A percentile compares a stretch with the other conserved stretches of the same genome.
Conservation (phyloP, 2,113 vertebrate genomes). For the Sialia sialis region DNA sequence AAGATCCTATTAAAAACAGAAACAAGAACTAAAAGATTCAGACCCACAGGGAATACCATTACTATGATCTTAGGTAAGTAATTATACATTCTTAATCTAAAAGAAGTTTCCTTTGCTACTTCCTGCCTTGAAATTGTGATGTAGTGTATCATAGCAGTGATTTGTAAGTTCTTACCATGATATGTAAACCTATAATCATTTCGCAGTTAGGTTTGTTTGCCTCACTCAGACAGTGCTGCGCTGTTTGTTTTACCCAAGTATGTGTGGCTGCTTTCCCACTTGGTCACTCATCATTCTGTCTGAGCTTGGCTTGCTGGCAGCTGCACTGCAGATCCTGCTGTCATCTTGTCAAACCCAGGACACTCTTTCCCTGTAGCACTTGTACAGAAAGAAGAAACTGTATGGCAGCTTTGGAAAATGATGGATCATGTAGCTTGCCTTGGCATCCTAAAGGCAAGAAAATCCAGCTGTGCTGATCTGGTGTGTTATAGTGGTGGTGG, state of each 20-base stretch:
- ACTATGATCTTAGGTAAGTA: not conserved
- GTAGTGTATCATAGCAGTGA: not conserved
- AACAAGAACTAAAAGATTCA: not conserved
- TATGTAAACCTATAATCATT: not conserved
- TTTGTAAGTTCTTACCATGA: not conserved
- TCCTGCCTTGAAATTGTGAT: not conserved
- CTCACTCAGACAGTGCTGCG: not conserved
- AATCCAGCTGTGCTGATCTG: not conserved
- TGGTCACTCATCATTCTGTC: not conserved
- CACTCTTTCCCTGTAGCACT: not conserved
- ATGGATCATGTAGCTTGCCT: not conserved
- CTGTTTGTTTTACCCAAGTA: not conserved
- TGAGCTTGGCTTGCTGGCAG: not conserved
- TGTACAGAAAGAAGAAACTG: not conserved
- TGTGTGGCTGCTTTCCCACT: not conserved
- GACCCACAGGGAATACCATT: not conserved
- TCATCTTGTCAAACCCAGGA: not conserved
- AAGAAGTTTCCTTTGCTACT: not conserved
- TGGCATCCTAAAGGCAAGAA: not conserved
- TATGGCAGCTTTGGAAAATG: not conserved
- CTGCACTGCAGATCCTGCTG: accelerated
- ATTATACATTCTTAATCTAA: not conserved
- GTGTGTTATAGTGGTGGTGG: not conserved
- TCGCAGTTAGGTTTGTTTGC: not conserved
- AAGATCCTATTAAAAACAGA: not conserved